Evolutionary conservation across 2,113 vertebrate species (phyloP).

Genomic region (Campylorhamphus procurvoides): DNA sequence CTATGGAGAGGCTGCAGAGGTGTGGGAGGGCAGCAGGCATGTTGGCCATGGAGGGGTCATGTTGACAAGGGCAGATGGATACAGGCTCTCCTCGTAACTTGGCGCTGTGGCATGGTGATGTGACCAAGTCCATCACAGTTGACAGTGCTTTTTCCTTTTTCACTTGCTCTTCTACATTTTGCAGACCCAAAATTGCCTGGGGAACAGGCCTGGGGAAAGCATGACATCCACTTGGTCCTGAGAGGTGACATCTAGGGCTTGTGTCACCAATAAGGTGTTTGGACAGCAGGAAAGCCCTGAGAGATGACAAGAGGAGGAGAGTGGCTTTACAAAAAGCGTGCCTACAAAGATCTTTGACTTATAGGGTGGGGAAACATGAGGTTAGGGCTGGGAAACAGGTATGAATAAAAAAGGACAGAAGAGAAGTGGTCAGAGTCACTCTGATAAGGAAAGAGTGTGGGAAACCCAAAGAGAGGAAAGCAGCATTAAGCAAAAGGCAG

Average conservation of each 20-base stretch:
- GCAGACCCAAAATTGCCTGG: not conserved
- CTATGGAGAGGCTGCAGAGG: not conserved
- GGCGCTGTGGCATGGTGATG: rapidly evolving
- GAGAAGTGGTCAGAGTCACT: not conserved
- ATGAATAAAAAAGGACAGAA: not conserved
- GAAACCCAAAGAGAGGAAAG: not conserved
- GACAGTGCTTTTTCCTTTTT: not conserved
- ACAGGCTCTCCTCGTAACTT: not conserved
- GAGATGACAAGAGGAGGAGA: not conserved
- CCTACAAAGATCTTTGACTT: not conserved
- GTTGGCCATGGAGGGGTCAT: rapidly evolving
- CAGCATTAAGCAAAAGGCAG: not conserved
- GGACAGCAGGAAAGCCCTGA: not conserved
- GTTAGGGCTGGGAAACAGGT: not conserved
- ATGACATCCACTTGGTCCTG: not conserved
- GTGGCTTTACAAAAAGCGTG: not conserved
- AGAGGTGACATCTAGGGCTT: not conserved
- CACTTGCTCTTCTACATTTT: not conserved
- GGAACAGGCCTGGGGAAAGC: not conserved
- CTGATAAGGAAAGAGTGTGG: not conserved
- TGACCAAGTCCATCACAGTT: not conserved
- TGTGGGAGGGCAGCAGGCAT: not conserved
- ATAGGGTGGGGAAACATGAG: not conserved
- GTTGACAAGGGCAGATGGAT: rapidly evolving
- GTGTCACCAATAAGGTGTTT: not conserved